These are phyloP conservation scores for Notothenia rossii DNA, from an alignment of 2,113 vertebrate species.

Conservation along the genomic window DNA sequence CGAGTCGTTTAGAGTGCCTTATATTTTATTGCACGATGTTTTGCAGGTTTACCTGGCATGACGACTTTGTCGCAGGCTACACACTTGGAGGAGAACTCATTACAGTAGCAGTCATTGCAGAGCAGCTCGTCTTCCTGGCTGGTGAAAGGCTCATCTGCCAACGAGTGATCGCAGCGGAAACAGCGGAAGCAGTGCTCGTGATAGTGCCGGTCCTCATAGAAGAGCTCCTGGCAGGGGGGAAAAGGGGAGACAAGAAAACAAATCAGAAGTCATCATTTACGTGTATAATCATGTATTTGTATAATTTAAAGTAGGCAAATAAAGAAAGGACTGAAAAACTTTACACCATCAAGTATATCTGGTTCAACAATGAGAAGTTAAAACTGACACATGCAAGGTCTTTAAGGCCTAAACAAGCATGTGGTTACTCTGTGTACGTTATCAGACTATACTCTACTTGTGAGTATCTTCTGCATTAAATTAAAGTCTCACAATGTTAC, in stretches of 20 bases:
- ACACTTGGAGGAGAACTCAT: conserved; percentile 97
- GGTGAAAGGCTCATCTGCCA: conserved; percentile 96
- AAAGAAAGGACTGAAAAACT: background rate
- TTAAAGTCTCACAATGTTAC: conserved; percentile 8
- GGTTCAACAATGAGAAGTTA: background rate
- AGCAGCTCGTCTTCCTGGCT: conserved; percentile 94
- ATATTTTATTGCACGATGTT: background rate
- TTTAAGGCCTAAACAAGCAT: conserved; percentile 36
- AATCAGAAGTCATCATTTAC: background rate
- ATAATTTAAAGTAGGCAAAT: background rate
- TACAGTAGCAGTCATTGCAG: conserved; percentile 98
- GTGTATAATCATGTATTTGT: no score
- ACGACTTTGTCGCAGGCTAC: conserved; percentile 95
- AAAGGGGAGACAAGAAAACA: conserved; percentile 14
- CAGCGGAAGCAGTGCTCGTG: conserved; percentile 98
- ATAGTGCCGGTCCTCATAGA: conserved; percentile 96
- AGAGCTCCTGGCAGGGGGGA: conserved; percentile 88
- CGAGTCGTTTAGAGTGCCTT: no score
- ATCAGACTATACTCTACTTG: background rate
- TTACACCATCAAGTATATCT: background rate
- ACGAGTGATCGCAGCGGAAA: conserved; percentile 94
- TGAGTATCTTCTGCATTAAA: conserved; percentile 11
- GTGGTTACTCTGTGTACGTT: background rate
- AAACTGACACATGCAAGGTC: conserved; percentile 32
- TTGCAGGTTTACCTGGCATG: conserved; percentile 91